These are phyloP conservation scores for Percopsis omiscomaycus DNA, from an alignment of 2,797 vertebrate genomes.

Conservation along the genomic window DNA sequence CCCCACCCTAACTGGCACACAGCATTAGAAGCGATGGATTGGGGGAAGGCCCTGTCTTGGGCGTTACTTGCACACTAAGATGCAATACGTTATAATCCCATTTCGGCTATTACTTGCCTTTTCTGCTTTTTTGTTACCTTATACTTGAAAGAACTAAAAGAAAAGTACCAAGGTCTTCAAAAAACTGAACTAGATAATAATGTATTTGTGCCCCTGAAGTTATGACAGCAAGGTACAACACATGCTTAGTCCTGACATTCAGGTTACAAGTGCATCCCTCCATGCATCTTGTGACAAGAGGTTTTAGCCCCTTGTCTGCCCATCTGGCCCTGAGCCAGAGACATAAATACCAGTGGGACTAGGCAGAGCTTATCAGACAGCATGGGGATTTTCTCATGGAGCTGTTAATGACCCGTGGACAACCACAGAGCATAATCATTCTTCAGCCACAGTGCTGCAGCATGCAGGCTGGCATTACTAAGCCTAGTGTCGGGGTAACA, in stretches of 20 bases:
- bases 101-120: not conserved
- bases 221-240: slow-evolving; percentile 9
- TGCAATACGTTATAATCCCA: not conserved
- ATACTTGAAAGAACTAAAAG: not conserved
- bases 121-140: not conserved
- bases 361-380: slow-evolving; percentile 43
- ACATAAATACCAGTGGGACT: slow-evolving; percentile 32
- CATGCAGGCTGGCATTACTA: slow-evolving; percentile 41
- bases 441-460: slow-evolving; percentile 25
- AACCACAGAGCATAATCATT: slow-evolving; percentile 37
- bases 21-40: no score
- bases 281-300: not conserved
- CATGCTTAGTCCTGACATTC: not conserved
- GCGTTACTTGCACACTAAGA: no score
- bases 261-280: not conserved
- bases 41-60: no score
- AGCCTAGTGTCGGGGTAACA: slow-evolving; percentile 28
- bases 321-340: slow-evolving; percentile 23
- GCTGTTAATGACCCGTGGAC: slow-evolving; percentile 33
- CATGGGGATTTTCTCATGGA: slow-evolving; percentile 36
- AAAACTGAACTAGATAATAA: not conserved
- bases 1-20: no score
- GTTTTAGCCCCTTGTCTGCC: slow-evolving; percentile 3
- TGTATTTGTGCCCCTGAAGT: not conserved
- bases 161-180: not conserved